Conservation (phyloP, 2,888 invertebrate genomes). For the Agriopis leucophaearia region DNA sequence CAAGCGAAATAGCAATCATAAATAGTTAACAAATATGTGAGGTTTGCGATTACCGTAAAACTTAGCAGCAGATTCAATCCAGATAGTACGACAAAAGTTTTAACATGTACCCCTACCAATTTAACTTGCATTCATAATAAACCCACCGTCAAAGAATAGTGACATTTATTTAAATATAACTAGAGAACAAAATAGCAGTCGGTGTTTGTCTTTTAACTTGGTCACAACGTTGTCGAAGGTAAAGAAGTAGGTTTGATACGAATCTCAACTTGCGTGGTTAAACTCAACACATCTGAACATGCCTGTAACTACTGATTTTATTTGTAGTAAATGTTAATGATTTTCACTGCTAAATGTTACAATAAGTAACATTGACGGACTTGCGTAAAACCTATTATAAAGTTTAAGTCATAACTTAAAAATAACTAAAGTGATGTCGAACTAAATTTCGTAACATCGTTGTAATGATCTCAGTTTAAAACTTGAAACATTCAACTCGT, state of each 20-base stretch:
- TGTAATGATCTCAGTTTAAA: neutral
- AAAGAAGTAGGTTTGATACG: conserved; percentile 68
- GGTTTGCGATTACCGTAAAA: conserved; percentile 76
- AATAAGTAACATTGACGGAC: neutral
- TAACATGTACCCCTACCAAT: conserved; percentile 57
- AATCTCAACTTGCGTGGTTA: conserved; percentile 68
- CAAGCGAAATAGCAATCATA: conserved; percentile 62
- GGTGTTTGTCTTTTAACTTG: conserved; percentile 13
- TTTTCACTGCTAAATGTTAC: conserved; percentile 15
- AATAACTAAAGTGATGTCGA: neutral
- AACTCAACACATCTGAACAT: conserved; percentile 65
- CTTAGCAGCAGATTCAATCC: conserved; percentile 71
- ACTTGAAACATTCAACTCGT: conserved; percentile 5
- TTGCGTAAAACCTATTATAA: neutral
- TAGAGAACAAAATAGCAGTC: neutral
- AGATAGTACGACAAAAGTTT: conserved; percentile 76
- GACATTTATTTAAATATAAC: neutral
- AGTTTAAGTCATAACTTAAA: neutral
- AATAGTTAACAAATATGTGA: conserved; percentile 62
- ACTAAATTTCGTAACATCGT: neutral
- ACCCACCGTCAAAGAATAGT: neutral
- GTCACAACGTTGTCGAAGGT: conserved; percentile 50
- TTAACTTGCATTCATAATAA: neutral
- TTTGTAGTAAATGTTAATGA: conserved; percentile 41
- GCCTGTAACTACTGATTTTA: conserved; percentile 67